These are phyloP conservation scores for Tanytarsus gracilentus DNA, from an alignment of 2,888 invertebrate species.

Conservation along the genomic window DNA sequence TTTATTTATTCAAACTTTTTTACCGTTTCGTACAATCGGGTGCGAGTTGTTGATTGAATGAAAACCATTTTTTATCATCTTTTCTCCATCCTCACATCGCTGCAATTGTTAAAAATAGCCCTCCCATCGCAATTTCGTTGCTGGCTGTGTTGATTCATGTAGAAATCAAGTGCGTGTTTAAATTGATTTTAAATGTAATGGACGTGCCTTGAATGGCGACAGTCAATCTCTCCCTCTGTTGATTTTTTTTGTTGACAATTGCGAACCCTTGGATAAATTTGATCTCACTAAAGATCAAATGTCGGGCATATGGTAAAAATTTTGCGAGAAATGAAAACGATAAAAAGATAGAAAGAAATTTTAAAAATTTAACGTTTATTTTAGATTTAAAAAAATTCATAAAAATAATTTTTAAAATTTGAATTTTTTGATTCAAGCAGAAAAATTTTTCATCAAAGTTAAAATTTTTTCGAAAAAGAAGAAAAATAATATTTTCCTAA, in stretches of 20 bases:
- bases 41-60: slow-evolving; percentile 9
- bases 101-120: too few species aligned
- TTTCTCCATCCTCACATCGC: too few species aligned
- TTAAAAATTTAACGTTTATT: too few species aligned
- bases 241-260: neutral
- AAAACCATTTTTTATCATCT: neutral
- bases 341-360: too few species aligned
- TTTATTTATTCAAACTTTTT: neutral
- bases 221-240: neutral
- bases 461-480: too few species aligned
- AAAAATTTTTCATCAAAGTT: too few species aligned
- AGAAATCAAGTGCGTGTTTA: slow-evolving; percentile 26
- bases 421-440: too few species aligned
- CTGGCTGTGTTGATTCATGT: slow-evolving; percentile 21
- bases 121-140: neutral
- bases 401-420: too few species aligned
- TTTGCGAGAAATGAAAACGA: neutral
- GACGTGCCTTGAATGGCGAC: slow-evolving; percentile 22
- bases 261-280: too few species aligned
- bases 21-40: neutral
- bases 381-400: too few species aligned
- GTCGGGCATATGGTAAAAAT: too few species aligned
- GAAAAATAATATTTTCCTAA: too few species aligned
- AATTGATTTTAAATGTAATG: slow-evolving; percentile 28
- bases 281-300: neutral